phyloP scores from a whole-genome alignment of 37 sponge, comb jelly and placozoan genomes.

The Hormiphora californensis region DNA sequence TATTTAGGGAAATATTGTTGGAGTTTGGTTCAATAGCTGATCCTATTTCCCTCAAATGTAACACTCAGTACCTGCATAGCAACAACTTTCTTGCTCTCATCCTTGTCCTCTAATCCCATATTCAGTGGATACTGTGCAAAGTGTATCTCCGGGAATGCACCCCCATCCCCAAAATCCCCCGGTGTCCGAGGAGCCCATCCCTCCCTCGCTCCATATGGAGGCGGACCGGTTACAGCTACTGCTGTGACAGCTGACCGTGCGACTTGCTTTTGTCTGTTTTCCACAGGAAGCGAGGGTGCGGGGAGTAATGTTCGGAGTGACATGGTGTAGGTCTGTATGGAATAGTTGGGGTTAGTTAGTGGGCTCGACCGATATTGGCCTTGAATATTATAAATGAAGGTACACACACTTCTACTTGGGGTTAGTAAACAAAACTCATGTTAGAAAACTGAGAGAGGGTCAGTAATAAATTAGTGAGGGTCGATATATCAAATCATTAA shows the following conservation, averaged over 20 bases:
- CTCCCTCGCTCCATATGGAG: constrained; percentile 86
- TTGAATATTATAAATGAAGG: too few relatives aligned
- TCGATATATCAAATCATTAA: too few relatives aligned
- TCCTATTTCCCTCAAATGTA: too few relatives aligned
- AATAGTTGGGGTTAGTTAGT: too few relatives aligned
- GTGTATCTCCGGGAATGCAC: constrained; percentile 96
- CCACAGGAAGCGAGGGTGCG: constrained; percentile 34
- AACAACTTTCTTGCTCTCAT: constrained; percentile 3
- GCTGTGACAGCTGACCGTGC: constrained; percentile 25
- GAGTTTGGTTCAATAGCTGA: too few relatives aligned
- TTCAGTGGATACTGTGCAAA: constrained; percentile 90
- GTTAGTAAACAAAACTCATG: too few relatives aligned
- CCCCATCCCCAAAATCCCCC: constrained; percentile 92
- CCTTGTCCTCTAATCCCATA: constrained; percentile 80
- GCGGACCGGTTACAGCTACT: constrained; percentile 65
- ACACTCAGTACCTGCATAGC: constrained; percentile 54
- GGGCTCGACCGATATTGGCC: too few relatives aligned
- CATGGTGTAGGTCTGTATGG: neutral
- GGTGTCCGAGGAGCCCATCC: constrained; percentile 88
- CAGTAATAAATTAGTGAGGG: too few relatives aligned
- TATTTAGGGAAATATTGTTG: too few relatives aligned
- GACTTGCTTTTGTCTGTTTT: constrained; percentile 14
- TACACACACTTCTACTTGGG: too few relatives aligned
- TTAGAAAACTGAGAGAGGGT: too few relatives aligned
- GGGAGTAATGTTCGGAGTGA: constrained; percentile 16